These are phyloP conservation scores for Tyto alba DNA, from an alignment of 2,113 vertebrate genomes.

Conservation along the genomic window DNA sequence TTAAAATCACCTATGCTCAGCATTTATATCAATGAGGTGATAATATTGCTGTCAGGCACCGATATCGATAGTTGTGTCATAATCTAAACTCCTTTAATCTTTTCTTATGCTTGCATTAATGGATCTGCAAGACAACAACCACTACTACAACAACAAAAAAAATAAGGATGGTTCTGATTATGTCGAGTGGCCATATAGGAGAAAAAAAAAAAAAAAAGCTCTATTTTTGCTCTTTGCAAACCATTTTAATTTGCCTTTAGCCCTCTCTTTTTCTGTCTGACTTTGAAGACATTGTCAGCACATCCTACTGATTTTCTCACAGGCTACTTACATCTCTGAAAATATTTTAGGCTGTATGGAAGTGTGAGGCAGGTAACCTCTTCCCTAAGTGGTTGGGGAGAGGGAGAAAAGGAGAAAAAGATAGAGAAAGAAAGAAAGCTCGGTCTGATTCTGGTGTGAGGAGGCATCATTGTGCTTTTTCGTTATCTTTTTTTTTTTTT, in stretches of 20 bases:
- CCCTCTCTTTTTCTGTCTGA: not conserved
- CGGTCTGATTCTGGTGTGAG: constrained; percentile 5
- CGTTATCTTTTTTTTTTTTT: not conserved
- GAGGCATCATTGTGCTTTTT: not conserved
- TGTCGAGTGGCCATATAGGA: not conserved
- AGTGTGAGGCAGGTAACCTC: constrained; percentile 32
- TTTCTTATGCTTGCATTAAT: constrained; percentile 42
- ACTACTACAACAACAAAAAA: not conserved
- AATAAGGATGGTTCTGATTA: not conserved
- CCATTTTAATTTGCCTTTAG: constrained; percentile 6
- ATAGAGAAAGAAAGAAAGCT: not conserved
- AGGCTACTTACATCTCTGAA: constrained; percentile 43
- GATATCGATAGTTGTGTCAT: constrained; percentile 35
- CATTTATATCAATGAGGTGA: constrained; percentile 8
- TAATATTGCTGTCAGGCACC: constrained; percentile 31
- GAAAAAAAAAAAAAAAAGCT: not conserved
- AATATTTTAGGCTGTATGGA: constrained; percentile 51
- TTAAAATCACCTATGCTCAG: constrained; percentile 25
- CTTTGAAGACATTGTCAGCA: constrained; percentile 20
- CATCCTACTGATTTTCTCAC: constrained; percentile 23
- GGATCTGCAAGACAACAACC: constrained; percentile 5
- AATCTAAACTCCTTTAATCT: constrained; percentile 5
- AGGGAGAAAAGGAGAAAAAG: not conserved
- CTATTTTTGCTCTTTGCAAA: not conserved
- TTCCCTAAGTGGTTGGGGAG: constrained; percentile 1